phyloP scores from a whole-genome alignment of 1,140 invertebrate species.

The Colletes latitarsis region DNA sequence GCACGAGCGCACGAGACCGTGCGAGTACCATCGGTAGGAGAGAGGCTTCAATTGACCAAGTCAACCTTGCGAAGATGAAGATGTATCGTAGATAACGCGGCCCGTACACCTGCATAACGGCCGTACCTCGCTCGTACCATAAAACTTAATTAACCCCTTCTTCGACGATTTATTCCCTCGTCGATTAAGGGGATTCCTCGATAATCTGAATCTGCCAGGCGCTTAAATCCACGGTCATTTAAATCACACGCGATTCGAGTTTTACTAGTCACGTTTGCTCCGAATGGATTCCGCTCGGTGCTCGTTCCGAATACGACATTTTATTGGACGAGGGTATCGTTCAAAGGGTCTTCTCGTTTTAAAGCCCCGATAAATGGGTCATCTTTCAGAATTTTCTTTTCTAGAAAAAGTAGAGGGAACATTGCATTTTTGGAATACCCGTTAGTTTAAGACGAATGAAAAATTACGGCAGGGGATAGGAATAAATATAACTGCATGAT shows the following conservation, averaged over 20 bases:
- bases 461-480: too few relatives aligned
- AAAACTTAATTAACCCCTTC: conserved; percentile 67
- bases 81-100: conserved; percentile 65
- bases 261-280: conserved; percentile 10
- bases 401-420: too few relatives aligned
- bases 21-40: conserved; percentile 25
- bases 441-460: too few relatives aligned
- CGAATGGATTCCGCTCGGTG: conserved; percentile 13
- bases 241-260: conserved; percentile 19
- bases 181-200: conserved; percentile 51
- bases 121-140: conserved; percentile 31
- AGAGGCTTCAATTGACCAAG: conserved; percentile 22
- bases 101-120: conserved; percentile 55
- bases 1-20: not conserved
- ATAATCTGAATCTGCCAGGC: conserved; percentile 57
- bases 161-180: conserved; percentile 57
- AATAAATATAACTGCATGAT: too few relatives aligned
- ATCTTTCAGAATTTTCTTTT: too few relatives aligned
- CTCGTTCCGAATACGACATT: not conserved
- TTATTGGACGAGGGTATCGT: conserved; percentile 15
- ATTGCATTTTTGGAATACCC: too few relatives aligned
- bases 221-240: conserved; percentile 33
- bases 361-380: not conserved
- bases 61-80: conserved; percentile 55
- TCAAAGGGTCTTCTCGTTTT: not conserved